phyloP scores from a whole-genome alignment of 2,888 invertebrate species.

The Eilema griseolum region DNA sequence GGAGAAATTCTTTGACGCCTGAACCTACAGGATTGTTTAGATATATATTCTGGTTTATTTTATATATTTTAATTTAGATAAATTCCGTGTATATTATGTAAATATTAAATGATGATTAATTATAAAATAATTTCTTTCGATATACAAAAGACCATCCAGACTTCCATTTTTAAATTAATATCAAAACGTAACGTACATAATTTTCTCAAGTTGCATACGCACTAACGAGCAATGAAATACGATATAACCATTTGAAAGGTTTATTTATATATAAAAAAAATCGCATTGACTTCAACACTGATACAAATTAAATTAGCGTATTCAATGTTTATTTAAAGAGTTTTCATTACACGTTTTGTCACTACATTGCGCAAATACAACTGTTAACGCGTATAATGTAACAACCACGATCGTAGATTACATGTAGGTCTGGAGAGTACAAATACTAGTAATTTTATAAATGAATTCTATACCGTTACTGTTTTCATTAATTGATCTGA shows the following conservation, averaged over 20 bases:
- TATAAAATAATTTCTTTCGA: too few species aligned
- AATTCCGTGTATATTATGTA: too few species aligned
- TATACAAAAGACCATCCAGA: background rate
- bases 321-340: background rate
- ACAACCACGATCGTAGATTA: slow-evolving; percentile 33
- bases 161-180: background rate
- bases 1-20: too few species aligned
- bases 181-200: background rate
- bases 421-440: slow-evolving; percentile 28
- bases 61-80: too few species aligned
- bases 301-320: slow-evolving; percentile 2
- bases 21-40: too few species aligned
- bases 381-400: slow-evolving; percentile 32
- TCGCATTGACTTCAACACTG: background rate
- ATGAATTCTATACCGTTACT: background rate
- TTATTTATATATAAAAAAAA: background rate
- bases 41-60: too few species aligned
- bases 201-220: background rate
- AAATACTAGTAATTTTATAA: slow-evolving; percentile 13
- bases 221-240: background rate
- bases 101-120: too few species aligned
- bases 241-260: background rate
- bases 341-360: slow-evolving; percentile 12
- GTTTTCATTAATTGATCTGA: background rate
- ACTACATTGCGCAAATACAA: slow-evolving; percentile 36